phyloP scores from a whole-genome alignment of 2,797 vertebrate species.

The Carcharodon carcharias region DNA sequence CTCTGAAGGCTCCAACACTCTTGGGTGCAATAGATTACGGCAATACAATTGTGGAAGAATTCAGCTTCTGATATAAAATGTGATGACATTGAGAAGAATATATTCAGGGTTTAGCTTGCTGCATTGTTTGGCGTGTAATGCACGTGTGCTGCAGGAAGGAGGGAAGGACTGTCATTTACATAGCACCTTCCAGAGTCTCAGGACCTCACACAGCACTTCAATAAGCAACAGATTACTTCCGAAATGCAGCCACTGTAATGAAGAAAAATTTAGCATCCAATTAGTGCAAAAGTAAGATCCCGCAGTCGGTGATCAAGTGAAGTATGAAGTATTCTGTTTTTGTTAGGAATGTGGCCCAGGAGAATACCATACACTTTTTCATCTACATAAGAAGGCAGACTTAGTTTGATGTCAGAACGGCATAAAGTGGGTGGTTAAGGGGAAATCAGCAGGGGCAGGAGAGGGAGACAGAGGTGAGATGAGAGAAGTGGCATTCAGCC shows the following conservation, averaged over 20 bases:
- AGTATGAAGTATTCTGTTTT: background rate
- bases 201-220: background rate
- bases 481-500: background rate
- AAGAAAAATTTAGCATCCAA: background rate
- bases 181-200: background rate
- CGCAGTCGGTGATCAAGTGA: background rate
- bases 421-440: too few relatives aligned
- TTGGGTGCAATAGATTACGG: background rate
- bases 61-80: background rate
- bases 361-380: background rate
- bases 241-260: background rate
- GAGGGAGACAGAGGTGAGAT: background rate
- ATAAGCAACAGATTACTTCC: background rate
- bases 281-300: background rate
- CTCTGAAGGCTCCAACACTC: background rate
- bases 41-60: background rate
- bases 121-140: background rate
- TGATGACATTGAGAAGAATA: background rate
- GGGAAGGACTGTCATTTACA: background rate
- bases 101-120: background rate
- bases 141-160: background rate
- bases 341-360: background rate
- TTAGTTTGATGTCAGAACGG: too few relatives aligned
- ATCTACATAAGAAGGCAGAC: too few relatives aligned
- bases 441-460: too few relatives aligned